Percentiles rank a stretch among this genome's conserved stretches.
Conservation (phyloP, 2,888 invertebrate species). For the Epistrophe grossulariae region DNA sequence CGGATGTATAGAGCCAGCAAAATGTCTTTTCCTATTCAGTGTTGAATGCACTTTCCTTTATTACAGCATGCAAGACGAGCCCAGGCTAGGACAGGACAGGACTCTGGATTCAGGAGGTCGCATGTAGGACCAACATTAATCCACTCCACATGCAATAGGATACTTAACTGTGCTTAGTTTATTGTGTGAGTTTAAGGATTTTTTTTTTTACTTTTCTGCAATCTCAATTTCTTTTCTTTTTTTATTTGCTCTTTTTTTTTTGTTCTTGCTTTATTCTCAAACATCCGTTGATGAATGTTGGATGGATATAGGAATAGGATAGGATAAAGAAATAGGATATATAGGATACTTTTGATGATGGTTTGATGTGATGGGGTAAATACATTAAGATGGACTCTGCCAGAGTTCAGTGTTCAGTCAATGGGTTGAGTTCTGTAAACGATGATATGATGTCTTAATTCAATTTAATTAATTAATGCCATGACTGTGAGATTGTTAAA, state of each 20-base stretch:
- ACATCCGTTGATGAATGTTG: slow-evolving; percentile 58
- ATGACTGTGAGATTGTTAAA: slow-evolving; percentile 23
- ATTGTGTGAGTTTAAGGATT: slow-evolving; percentile 72
- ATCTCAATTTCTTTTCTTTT: slow-evolving; percentile 5
- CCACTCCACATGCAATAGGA: slow-evolving; percentile 74
- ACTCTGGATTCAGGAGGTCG: slow-evolving; percentile 25
- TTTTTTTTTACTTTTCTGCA: slow-evolving; percentile 10
- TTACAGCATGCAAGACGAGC: slow-evolving; percentile 45
- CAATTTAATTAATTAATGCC: slow-evolving; percentile 65
- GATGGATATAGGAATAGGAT: neutral
- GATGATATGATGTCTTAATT: slow-evolving; percentile 64
- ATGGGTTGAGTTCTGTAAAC: slow-evolving; percentile 19
- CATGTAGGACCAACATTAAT: slow-evolving; percentile 72
- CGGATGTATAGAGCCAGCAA: slow-evolving; percentile 31
- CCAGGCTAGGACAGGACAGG: neutral
- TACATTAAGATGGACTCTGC: slow-evolving; percentile 25
- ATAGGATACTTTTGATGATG: slow-evolving; percentile 27
- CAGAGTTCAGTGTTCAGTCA: slow-evolving; percentile 15
- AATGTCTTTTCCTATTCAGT: slow-evolving; percentile 32
- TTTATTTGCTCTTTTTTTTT: slow-evolving; percentile 1
- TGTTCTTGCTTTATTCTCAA: slow-evolving; percentile 14
- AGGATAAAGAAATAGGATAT: neutral
- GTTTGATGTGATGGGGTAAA: slow-evolving; percentile 16
- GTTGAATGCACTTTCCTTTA: slow-evolving; percentile 58
- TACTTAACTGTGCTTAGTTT: slow-evolving; percentile 72